phyloP scores from a whole-genome alignment of 1,140 invertebrate genomes.

The Fopius arisanus region DNA sequence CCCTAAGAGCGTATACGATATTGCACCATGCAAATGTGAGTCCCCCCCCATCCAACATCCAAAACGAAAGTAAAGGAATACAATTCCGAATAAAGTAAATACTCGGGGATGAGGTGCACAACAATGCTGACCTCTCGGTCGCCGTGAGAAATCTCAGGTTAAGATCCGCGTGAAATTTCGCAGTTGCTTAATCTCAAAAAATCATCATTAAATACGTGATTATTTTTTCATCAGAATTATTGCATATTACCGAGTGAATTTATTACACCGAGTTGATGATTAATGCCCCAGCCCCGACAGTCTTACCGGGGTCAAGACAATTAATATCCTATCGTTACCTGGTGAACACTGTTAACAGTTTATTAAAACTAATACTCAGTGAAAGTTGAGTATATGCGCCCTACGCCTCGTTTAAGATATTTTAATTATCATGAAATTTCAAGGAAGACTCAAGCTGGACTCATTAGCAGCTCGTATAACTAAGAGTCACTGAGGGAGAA shows the following conservation, averaged over 20 bases:
- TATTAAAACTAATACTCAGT: not conserved
- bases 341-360: not conserved
- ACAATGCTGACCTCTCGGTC: not conserved
- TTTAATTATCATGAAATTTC: constrained; percentile 45
- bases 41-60: constrained; percentile 33
- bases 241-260: constrained; percentile 3
- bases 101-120: not conserved
- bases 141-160: constrained; percentile 17
- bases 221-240: not conserved
- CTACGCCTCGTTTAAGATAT: constrained; percentile 4
- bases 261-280: not conserved
- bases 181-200: not conserved
- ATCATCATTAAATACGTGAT: not conserved
- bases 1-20: constrained; percentile 62
- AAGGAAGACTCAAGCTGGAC: constrained; percentile 31
- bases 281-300: not conserved
- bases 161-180: constrained; percentile 22
- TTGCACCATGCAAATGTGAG: constrained; percentile 64
- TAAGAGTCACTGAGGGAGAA: constrained; percentile 32
- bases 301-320: not conserved
- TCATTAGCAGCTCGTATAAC: constrained; percentile 46
- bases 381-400: not conserved
- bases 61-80: constrained; percentile 45
- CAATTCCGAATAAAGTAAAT: constrained; percentile 25
- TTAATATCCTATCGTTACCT: not conserved